Evolutionary conservation across 1,140 invertebrate genomes (phyloP).

Genomic region (Andricus grossulariae): DNA sequence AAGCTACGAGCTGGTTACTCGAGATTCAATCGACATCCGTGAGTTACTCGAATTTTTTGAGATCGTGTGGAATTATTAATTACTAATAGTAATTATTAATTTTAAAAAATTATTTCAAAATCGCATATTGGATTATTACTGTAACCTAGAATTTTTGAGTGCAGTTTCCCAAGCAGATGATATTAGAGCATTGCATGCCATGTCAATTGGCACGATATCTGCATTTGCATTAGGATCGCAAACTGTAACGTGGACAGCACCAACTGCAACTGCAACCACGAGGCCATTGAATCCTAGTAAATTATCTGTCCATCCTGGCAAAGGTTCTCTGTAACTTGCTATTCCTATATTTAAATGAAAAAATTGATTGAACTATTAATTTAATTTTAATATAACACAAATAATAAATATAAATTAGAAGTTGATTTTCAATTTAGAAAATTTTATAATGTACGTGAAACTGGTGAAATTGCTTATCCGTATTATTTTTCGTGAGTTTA

Average conservation of each 20-base stretch:
- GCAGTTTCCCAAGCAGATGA: slow-evolving; percentile 75
- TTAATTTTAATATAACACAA: background rate
- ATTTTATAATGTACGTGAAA: too few relatives aligned
- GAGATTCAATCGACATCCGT: too few relatives aligned
- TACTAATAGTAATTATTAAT: too few relatives aligned
- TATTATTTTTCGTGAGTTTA: too few relatives aligned
- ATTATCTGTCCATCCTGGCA: slow-evolving; percentile 83
- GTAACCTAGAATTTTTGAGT: slow-evolving; percentile 17
- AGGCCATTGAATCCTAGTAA: slow-evolving; percentile 81
- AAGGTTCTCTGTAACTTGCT: slow-evolving; percentile 63
- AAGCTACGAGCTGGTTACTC: too few relatives aligned
- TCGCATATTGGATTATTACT: background rate
- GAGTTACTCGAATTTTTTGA: too few relatives aligned
- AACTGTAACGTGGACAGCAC: slow-evolving; percentile 78
- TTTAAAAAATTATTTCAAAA: background rate
- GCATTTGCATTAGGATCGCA: slow-evolving; percentile 71
- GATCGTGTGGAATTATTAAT: too few relatives aligned
- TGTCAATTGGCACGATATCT: slow-evolving; percentile 82
- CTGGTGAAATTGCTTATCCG: too few relatives aligned
- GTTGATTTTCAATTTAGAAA: too few relatives aligned
- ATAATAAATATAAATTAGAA: background rate
- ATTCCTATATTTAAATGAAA: slow-evolving; percentile 55
- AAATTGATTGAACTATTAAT: background rate
- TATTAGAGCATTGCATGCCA: slow-evolving; percentile 80
- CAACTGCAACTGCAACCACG: slow-evolving; percentile 75